Conservation (phyloP, 2,888 invertebrate genomes). For the Rosalia funebris region DNA sequence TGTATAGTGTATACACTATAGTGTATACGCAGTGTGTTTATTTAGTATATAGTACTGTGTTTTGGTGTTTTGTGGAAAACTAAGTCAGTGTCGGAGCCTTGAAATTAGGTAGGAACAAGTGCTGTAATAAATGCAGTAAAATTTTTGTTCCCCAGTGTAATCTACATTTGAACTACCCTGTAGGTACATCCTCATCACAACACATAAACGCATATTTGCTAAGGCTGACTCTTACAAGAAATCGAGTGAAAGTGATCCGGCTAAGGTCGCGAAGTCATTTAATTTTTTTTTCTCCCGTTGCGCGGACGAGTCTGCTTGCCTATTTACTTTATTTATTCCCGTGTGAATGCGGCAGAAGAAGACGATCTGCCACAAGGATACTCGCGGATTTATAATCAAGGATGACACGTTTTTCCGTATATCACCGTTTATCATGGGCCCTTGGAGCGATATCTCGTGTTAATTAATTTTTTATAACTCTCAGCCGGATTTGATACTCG, state of each 20-base stretch:
- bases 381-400: background rate
- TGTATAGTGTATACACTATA: too few relatives aligned
- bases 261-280: conserved; percentile 19
- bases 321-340: conserved; percentile 2
- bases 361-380: background rate
- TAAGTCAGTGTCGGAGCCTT: too few relatives aligned
- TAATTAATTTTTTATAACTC: background rate
- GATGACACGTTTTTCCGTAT: background rate
- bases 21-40: too few relatives aligned
- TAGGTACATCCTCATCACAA: background rate
- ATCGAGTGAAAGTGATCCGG: conserved; percentile 21
- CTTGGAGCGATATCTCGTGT: background rate
- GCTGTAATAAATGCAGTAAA: too few relatives aligned
- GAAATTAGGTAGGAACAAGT: too few relatives aligned
- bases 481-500: background rate
- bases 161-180: too few relatives aligned
- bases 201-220: conserved; percentile 2
- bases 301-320: conserved; percentile 12
- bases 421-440: background rate
- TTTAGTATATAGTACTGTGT: too few relatives aligned
- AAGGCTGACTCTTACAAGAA: conserved; percentile 15
- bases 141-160: too few relatives aligned
- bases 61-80: too few relatives aligned
- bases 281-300: background rate
- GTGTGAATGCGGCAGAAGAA: conserved; percentile 9